Evolutionary conservation across 2,888 invertebrate species (phyloP).

Genomic region (Troilus luridus): DNA sequence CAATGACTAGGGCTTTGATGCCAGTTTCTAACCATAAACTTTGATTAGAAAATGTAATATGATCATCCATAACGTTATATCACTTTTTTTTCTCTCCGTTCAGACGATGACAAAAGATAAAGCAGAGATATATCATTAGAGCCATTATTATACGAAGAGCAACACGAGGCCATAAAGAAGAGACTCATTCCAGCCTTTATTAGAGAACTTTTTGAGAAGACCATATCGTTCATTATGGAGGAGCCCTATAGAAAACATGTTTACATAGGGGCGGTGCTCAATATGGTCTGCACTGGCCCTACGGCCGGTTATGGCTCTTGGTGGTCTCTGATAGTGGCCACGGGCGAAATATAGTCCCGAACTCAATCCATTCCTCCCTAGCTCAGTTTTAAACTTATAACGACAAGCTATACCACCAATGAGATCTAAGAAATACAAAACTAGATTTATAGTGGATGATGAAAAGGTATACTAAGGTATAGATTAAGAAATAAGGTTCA

Average conservation of each 20-base stretch:
- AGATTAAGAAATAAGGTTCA: no score
- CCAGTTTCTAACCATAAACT: background rate
- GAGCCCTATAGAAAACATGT: constrained; percentile 30
- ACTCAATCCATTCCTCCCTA: background rate
- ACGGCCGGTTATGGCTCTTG: background rate
- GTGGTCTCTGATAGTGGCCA: background rate
- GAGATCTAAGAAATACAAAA: background rate
- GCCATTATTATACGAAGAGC: background rate
- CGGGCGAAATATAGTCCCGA: background rate
- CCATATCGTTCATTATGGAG: constrained; percentile 18
- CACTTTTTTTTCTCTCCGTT: background rate
- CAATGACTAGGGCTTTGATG: background rate
- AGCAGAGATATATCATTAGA: constrained; percentile 9
- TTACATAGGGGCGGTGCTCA: background rate
- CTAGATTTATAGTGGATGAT: no score
- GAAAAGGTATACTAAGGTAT: no score
- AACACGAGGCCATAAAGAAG: constrained; percentile 1
- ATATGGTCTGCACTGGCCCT: constrained; percentile 16
- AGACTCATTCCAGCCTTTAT: background rate
- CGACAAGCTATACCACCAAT: background rate
- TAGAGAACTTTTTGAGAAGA: constrained; percentile 5
- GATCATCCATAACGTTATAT: background rate
- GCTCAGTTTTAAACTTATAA: background rate
- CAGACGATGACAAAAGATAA: background rate
- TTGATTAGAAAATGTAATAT: background rate